phyloP scores from a whole-genome alignment of 2,797 vertebrate genomes.

The Anguilla obscura region DNA sequence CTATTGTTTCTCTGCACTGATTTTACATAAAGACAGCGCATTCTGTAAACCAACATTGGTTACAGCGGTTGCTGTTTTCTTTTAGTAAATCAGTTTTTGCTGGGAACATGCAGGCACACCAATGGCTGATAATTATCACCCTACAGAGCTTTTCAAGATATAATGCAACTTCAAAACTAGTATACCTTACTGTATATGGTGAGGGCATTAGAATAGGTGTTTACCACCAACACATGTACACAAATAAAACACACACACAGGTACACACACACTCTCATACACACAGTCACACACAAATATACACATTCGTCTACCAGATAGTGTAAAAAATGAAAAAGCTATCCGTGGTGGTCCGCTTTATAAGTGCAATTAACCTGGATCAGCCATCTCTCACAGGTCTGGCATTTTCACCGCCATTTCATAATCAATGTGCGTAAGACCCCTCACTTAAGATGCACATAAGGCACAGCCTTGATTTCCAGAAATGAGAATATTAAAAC shows the following conservation, averaged over 20 bases:
- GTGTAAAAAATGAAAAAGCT: not conserved
- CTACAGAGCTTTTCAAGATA: not conserved
- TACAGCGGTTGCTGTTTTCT: not conserved
- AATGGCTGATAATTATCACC: not conserved
- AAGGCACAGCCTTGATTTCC: not conserved
- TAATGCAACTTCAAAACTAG: not conserved
- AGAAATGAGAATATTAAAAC: not conserved
- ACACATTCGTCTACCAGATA: not conserved
- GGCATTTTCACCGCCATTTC: not conserved
- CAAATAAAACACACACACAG: not conserved
- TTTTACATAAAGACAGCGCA: not conserved
- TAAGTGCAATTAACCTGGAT: not conserved
- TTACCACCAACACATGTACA: too few species aligned
- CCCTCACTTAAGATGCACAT: not conserved
- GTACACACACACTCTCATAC: not conserved
- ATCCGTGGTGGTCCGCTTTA: not conserved
- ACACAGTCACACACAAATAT: not conserved
- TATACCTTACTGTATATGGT: not conserved
- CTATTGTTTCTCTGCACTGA: not conserved
- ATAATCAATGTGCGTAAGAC: not conserved
- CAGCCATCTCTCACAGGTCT: not conserved
- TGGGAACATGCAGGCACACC: not conserved
- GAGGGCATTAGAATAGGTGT: not conserved
- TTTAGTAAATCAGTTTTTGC: not conserved
- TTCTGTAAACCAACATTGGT: not conserved